A percentile compares a stretch with the other conserved stretches of the same genome.
Conservation (phyloP, 1,140 invertebrate genomes). For the Drosophila truncata region DNA sequence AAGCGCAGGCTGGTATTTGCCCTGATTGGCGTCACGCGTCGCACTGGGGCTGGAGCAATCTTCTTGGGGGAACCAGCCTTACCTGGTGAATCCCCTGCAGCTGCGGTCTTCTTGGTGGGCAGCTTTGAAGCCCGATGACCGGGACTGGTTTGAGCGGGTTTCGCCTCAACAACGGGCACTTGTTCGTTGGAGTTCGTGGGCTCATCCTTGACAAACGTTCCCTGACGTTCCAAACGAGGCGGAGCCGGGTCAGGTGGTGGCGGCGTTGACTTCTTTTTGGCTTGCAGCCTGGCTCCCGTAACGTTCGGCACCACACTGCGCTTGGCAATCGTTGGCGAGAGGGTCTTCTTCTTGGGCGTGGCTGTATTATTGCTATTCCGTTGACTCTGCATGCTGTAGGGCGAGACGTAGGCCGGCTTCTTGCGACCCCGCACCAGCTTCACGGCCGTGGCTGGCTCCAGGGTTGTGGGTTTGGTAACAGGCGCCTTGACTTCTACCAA, state of each 20-base stretch:
- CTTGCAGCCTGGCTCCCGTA: slow-evolving; percentile 15
- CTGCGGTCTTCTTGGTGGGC: slow-evolving; percentile 69
- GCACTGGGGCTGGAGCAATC: slow-evolving; percentile 18
- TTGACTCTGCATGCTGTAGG: slow-evolving; percentile 86
- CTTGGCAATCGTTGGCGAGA: slow-evolving; percentile 72
- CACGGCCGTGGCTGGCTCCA: slow-evolving; percentile 72
- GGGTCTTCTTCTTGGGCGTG: slow-evolving; percentile 56
- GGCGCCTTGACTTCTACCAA: slow-evolving; percentile 8
- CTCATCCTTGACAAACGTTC: slow-evolving; percentile 95
- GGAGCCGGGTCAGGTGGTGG: slow-evolving; percentile 17
- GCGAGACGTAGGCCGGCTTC: slow-evolving; percentile 90
- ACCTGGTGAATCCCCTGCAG: slow-evolving; percentile 47
- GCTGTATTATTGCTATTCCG: slow-evolving; percentile 60
- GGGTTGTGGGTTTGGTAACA: slow-evolving; percentile 14
- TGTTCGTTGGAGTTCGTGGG: slow-evolving; percentile 85
- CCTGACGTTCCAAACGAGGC: slow-evolving; percentile 90
- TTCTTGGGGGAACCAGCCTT: slow-evolving; percentile 44
- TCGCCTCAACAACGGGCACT: slow-evolving; percentile 85
- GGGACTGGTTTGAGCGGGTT: slow-evolving; percentile 85
- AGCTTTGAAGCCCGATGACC: slow-evolving; percentile 82
- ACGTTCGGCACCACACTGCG: slow-evolving; percentile 40
- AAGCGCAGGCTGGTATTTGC: slow-evolving; percentile 85
- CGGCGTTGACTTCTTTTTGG: slow-evolving; percentile 55
- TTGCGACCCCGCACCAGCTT: slow-evolving; percentile 92
- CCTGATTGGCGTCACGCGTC: slow-evolving; percentile 86